Base-by-base conservation (phyloP, 2,797 vertebrate genomes). In the Manis javanica region DNA sequence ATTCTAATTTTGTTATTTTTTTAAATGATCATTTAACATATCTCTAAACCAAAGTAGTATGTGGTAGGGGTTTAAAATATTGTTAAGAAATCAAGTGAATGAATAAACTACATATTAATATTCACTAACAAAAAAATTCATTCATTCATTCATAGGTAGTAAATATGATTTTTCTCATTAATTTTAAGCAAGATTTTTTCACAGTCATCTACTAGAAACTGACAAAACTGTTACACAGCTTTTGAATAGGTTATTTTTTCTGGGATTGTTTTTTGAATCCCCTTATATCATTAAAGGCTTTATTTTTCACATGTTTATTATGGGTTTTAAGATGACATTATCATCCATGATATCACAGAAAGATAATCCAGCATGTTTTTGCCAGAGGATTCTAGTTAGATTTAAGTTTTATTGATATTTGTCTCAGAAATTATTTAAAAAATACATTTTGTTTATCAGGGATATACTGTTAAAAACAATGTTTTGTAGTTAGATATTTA, bases 371-470 rank as follows among this genome's bases (percentile, higher is more conserved):
- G 23, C 51, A 12, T 72, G 9, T 69, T 74, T 34, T 75, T 92
- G 10, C 21, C 8, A 71, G 3, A 87, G 21, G 12, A 84, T 31
- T 61, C 10, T 51, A 57, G 31, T 63, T 77, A 72, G 6, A 71
- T 83, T 95, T 91, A 81, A 69, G 8, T 75, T 91, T 72, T 93
- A 9, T 18, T 64, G 7, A 55, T 71, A 71, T 39, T 91, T 90
- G 71, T 68, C 83, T 69, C 66, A 29, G 8, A 93, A 86, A 57
- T 75, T 88, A 85, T 82, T 93, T 95, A 66, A 75, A 37, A 79
- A 51, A 31, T 3, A 81, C 24, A 90, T 74, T 90, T 82, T 90
- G 1, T 84, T 77, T 49, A 51, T 10, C 7, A 75, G 16, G 2
- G 8, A 23, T 66, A 7, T 37, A 81, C 4, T 78, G 11, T 2